Evolutionary conservation across 2,888 invertebrate species (phyloP), one percentile per base, ranked within the genome.

Genomic region (Aphodius sticticus): DNA sequence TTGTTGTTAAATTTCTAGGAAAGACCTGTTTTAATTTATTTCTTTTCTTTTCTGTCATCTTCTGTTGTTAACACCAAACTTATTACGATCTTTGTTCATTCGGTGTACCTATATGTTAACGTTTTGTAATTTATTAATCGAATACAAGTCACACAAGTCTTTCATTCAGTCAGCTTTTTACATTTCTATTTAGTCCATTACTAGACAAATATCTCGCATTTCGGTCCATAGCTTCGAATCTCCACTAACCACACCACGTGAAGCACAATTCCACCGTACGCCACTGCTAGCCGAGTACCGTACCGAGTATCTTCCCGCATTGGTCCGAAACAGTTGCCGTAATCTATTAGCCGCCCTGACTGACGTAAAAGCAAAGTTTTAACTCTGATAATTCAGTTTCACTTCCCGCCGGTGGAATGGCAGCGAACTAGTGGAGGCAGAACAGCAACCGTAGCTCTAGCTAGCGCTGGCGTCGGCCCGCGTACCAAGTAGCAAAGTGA

Each of bases 381-480:
- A 78, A 71, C 79, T 77, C 77, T 79, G 82, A 80, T 84, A 83
- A 85, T 85, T 84, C 81, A 84, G 83, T 84, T 85, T 85, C 81
- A 80, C 83, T 82, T 83, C 80, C 74, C 78, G 53, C 53, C 53
- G 53, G 53, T 53, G 4, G 53, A 53, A 53, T 53, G 53, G 53
- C 53, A 53, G 53, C 53, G 53, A 53, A 53, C 53, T 1, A 53
- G 53, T 53, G 12, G 53, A 53, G 53, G 53, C 53, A 53, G 53
- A 1, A 26, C 26, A 53, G 12, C 53, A 53, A 53, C 79, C 76
- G 77, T 79, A 80, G 79, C 69, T 26, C 26, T 69, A 35, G 26
- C n/a, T 35, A 69, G 74, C 75, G 14, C 69, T 75, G 16, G 15
- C 77, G 15, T 76, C 69, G 76, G 70, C 69, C 69, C 77, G 36